Percentiles rank a stretch among this genome's conserved stretches.
Evolutionary conservation across 2,888 invertebrate genomes (phyloP).

Genomic region (Panopea generosa): DNA sequence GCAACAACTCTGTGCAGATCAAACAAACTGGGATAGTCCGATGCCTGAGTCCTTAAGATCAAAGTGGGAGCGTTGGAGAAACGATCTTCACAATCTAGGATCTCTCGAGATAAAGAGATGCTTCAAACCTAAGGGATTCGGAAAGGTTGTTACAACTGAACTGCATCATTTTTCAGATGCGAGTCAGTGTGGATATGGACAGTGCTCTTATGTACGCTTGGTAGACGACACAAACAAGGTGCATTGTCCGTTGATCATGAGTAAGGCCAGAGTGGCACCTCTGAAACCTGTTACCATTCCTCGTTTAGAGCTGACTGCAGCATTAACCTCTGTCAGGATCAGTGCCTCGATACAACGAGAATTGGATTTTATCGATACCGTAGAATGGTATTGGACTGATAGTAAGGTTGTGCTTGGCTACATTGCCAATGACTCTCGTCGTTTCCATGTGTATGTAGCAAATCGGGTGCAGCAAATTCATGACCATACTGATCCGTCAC

Average conservation of each 20-base stretch:
- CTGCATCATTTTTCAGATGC: slow-evolving; percentile 38
- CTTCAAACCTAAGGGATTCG: slow-evolving; percentile 47
- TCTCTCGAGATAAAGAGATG: slow-evolving; percentile 48
- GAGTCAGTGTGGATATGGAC: slow-evolving; percentile 51
- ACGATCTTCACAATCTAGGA: slow-evolving; percentile 28
- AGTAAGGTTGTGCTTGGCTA: slow-evolving; percentile 60
- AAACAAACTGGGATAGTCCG: too few relatives aligned
- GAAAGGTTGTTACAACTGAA: slow-evolving; percentile 18
- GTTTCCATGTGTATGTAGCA: slow-evolving; percentile 64
- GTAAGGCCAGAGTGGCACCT: slow-evolving; percentile 61
- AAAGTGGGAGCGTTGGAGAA: slow-evolving; percentile 46
- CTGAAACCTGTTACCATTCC: slow-evolving; percentile 57
- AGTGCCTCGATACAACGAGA: too few relatives aligned
- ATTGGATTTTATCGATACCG: slow-evolving; percentile 19
- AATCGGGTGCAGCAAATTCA: slow-evolving; percentile 63
- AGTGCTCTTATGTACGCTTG: slow-evolving; percentile 57
- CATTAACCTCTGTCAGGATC: slow-evolving; percentile 39
- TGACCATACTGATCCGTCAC: slow-evolving; percentile 44
- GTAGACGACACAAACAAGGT: slow-evolving; percentile 21
- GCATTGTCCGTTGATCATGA: slow-evolving; percentile 55
- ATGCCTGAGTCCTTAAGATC: slow-evolving; percentile 22
- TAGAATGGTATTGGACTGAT: slow-evolving; percentile 61
- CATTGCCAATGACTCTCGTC: slow-evolving; percentile 55
- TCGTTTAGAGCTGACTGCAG: slow-evolving; percentile 60
- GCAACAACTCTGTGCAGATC: too few relatives aligned